Evolutionary conservation across 2,797 vertebrate species (phyloP).

Genomic region (Phoebastria nigripes): DNA sequence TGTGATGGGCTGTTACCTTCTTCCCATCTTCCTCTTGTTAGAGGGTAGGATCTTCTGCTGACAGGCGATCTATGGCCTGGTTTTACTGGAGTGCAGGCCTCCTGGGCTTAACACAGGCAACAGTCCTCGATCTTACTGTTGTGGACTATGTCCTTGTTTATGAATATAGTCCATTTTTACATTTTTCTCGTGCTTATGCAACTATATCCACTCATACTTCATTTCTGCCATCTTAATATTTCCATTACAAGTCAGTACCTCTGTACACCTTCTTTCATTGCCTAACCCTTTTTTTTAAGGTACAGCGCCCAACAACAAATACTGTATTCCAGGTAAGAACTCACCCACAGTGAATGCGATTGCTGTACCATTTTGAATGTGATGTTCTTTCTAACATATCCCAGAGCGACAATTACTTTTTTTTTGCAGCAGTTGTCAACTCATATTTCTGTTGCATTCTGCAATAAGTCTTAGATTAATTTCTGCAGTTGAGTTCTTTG

Average conservation of each 20-base stretch:
- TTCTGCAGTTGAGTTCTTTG: neutral
- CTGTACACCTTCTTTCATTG: neutral
- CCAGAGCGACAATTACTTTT: neutral
- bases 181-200: neutral
- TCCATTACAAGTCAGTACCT: neutral
- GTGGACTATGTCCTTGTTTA: neutral
- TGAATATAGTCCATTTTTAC: neutral
- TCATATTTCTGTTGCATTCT: neutral
- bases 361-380: neutral
- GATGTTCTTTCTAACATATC: neutral
- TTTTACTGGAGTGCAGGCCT: neutral
- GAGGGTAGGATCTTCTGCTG: neutral
- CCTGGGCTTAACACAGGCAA: neutral
- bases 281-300: neutral
- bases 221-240: neutral
- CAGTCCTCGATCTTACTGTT: neutral
- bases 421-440: neutral
- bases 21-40: neutral
- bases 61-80: neutral
- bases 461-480: neutral
- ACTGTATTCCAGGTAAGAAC: neutral
- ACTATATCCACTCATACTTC: neutral
- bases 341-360: neutral
- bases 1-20: neutral
- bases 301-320: neutral